Percentiles rank a stretch among this genome's conserved stretches.
Evolutionary conservation across 2,113 vertebrate species (phyloP).

Genomic region (Apodemus speciosus): DNA sequence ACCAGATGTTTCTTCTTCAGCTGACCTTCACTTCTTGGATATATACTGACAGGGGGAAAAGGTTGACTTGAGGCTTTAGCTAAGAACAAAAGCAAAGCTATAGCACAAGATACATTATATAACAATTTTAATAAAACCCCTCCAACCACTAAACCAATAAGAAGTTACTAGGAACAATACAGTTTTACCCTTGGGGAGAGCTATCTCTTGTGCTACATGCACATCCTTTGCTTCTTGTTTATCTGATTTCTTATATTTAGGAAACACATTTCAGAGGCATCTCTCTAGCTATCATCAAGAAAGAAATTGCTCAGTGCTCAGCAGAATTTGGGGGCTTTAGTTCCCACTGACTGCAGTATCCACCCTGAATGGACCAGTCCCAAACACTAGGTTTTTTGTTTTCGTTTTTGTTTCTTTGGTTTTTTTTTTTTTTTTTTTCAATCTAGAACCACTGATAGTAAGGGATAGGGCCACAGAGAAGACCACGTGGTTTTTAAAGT

Average conservation of each 20-base stretch:
- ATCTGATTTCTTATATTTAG: slow-evolving; percentile 42
- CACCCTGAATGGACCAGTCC: background rate
- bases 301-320: background rate
- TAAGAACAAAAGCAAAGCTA: slow-evolving; percentile 9
- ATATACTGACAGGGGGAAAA: background rate
- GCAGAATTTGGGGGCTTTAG: background rate
- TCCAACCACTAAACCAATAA: slow-evolving; percentile 1
- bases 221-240: background rate
- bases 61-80: background rate
- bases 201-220: background rate
- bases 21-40: background rate
- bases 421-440: no score
- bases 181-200: background rate
- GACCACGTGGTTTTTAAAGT: background rate
- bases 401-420: no score
- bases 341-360: background rate
- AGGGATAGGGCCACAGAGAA: background rate
- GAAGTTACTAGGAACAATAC: background rate
- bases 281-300: background rate
- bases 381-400: no score
- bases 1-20: background rate
- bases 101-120: background rate
- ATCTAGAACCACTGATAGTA: background rate
- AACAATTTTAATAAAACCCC: slow-evolving; percentile 27
- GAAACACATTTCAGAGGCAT: background rate